A percentile compares a stretch with the other conserved stretches of the same genome.
These are phyloP conservation scores for Paraescarpia echinospica DNA, from an alignment of 1,140 invertebrate genomes.

Conservation along the genomic window DNA sequence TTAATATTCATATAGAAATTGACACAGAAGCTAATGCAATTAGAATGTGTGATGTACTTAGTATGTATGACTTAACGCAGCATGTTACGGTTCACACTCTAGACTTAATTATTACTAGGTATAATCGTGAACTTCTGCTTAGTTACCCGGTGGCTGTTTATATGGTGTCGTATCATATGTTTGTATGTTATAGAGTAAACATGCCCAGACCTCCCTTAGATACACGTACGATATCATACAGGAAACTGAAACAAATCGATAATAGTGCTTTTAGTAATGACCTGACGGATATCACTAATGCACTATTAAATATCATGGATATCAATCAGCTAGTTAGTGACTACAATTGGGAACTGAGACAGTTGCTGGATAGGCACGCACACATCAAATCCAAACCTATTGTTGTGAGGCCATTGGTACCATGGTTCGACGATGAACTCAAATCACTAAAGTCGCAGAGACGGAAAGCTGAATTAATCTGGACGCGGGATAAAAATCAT, in stretches of 20 bases:
- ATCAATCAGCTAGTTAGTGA: no score
- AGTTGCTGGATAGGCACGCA: not conserved
- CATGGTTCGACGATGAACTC: not conserved
- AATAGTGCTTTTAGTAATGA: not conserved
- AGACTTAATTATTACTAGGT: not conserved
- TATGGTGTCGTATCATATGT: not conserved
- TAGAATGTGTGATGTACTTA: no score
- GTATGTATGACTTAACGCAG: no score
- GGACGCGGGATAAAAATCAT: not conserved
- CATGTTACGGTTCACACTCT: not conserved
- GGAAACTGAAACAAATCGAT: not conserved
- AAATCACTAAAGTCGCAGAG: not conserved
- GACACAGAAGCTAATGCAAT: no score
- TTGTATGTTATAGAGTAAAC: not conserved
- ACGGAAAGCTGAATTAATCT: not conserved
- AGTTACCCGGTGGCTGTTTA: not conserved
- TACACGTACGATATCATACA: not conserved
- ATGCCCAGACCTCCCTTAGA: not conserved
- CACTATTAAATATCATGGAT: not conserved
- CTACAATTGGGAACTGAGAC: not conserved
- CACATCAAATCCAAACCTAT: not conserved
- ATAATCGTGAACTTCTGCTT: not conserved
- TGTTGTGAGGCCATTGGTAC: not conserved
- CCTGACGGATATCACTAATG: not conserved
- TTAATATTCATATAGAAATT: no score